Conservation (phyloP, 2,113 vertebrate species). For the Athene noctua region DNA sequence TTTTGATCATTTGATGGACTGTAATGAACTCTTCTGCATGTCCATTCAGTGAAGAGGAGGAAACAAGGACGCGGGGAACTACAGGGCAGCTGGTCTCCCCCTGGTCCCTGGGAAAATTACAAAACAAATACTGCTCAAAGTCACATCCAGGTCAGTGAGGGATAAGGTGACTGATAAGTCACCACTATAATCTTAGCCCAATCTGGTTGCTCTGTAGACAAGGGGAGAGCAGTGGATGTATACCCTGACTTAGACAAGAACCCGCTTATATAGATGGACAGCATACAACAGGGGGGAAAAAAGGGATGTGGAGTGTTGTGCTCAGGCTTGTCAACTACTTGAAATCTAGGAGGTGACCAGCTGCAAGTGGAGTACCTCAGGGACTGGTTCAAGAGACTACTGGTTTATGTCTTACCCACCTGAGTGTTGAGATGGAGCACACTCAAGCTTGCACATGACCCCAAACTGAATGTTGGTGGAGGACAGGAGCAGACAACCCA, state of each 20-base stretch:
- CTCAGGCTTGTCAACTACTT: not conserved
- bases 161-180: not conserved
- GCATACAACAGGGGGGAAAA: not conserved
- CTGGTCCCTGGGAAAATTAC: not conserved
- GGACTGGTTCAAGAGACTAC: not conserved
- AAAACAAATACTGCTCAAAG: not conserved
- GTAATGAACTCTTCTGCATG: not conserved
- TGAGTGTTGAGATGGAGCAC: not conserved
- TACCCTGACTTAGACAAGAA: not conserved
- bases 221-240: not conserved
- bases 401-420: not conserved
- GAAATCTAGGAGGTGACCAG: not conserved
- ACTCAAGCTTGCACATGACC: not conserved
- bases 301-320: fast-evolving
- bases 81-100: not conserved
- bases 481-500: not conserved
- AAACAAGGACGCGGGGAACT: not conserved
- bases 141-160: not conserved
- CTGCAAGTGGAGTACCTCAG: not conserved
- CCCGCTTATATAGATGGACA: not conserved
- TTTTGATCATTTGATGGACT: not conserved
- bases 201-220: fast-evolving
- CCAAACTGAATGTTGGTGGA: not conserved
- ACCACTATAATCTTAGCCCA: not conserved
- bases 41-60: not conserved